These are phyloP conservation scores for Pseudochirops corinnae DNA, from an alignment of 2,797 vertebrate genomes.

Conservation along the genomic window DNA sequence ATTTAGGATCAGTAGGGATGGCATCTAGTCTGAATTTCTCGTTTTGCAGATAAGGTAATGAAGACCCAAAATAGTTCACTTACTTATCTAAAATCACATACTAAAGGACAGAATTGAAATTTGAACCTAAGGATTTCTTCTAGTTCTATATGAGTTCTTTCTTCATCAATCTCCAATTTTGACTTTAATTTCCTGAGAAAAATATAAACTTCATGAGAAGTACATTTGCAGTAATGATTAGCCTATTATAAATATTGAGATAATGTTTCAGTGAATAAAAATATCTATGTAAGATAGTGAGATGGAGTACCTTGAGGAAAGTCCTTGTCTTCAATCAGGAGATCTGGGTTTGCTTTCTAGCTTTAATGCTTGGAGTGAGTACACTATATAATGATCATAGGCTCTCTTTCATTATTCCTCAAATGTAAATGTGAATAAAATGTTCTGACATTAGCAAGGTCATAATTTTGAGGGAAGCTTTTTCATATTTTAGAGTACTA, in stretches of 20 bases:
- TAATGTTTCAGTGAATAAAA: not conserved
- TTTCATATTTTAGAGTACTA: too few relatives aligned
- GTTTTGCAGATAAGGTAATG: not conserved
- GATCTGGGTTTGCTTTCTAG: not conserved
- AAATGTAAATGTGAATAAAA: not conserved
- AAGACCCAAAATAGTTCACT: not conserved
- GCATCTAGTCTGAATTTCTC: not conserved
- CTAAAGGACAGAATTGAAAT: not conserved
- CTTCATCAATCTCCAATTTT: not conserved
- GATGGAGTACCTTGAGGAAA: not conserved
- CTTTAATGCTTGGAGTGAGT: not conserved
- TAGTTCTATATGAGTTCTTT: not conserved
- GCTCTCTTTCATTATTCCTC: not conserved
- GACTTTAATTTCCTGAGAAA: not conserved
- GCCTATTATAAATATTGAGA: not conserved
- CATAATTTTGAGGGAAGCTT: too few relatives aligned
- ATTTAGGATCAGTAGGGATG: not conserved
- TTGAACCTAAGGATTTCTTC: not conserved
- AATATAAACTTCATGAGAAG: not conserved
- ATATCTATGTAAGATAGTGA: not conserved
- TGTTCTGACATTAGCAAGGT: not conserved
- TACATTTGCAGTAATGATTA: not conserved
- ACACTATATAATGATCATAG: not conserved
- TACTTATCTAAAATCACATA: not conserved
- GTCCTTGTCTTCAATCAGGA: not conserved